phyloP scores from a whole-genome alignment of 2,113 vertebrate genomes.

The Craseonycteris thonglongyai region DNA sequence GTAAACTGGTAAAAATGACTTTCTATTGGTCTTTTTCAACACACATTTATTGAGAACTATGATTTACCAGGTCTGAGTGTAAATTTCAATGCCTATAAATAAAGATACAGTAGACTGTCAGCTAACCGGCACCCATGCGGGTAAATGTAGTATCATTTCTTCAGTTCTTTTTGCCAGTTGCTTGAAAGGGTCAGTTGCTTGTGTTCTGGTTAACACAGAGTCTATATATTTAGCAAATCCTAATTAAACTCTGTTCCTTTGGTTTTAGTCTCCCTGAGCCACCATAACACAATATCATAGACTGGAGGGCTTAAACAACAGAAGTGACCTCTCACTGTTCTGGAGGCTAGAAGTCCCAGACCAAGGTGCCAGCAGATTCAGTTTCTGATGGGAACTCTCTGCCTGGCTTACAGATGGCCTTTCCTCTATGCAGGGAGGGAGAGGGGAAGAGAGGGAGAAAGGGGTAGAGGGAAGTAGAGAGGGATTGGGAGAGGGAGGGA shows the following conservation, averaged over 20 bases:
- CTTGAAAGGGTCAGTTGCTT: too few relatives aligned
- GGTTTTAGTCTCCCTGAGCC: background rate
- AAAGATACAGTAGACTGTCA: too few relatives aligned
- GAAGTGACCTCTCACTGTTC: background rate
- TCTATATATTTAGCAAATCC: background rate
- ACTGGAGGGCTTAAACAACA: background rate
- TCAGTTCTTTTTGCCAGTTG: too few relatives aligned
- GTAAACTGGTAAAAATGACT: background rate
- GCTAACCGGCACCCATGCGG: too few relatives aligned
- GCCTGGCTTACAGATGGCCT: background rate
- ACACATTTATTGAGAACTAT: background rate
- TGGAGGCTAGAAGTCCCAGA: background rate
- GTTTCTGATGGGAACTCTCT: background rate
- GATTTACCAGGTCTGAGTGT: background rate
- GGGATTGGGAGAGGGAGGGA: too few relatives aligned
- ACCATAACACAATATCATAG: background rate
- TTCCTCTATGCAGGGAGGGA: background rate
- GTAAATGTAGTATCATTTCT: too few relatives aligned
- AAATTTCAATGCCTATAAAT: background rate
- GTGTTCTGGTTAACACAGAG: too few relatives aligned
- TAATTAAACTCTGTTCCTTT: background rate
- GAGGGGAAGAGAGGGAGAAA: accelerated
- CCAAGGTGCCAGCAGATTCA: background rate
- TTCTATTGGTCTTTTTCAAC: background rate
- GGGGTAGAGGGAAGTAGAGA: background rate